phyloP scores from a whole-genome alignment of 2,797 vertebrate species.

The Halcyon leucocephala region DNA sequence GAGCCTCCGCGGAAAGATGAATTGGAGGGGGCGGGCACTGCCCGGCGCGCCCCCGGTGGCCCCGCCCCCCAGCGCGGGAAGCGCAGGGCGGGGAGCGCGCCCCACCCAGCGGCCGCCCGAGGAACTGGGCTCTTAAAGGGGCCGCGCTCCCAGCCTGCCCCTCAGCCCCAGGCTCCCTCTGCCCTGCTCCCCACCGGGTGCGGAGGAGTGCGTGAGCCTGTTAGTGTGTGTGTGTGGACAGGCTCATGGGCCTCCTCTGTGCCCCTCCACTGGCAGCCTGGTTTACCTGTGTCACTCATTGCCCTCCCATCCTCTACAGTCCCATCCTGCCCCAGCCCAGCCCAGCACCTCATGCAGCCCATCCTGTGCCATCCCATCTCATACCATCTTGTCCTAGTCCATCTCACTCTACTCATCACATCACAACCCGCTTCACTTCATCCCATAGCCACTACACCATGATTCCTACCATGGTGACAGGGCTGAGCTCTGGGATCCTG shows the following conservation, averaged over 20 bases:
- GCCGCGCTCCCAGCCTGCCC: neutral
- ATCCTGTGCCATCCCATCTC: neutral
- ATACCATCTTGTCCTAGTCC: no score
- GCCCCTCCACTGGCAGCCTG: neutral
- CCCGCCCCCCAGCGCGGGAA: neutral
- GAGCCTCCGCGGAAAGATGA: constrained; percentile 18
- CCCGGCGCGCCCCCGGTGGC: neutral
- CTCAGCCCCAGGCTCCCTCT: neutral
- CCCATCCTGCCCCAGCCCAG: neutral
- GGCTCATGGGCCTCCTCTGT: neutral
- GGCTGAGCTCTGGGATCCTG: neutral
- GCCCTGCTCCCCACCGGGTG: neutral
- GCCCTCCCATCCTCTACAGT: no score
- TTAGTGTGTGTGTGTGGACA: neutral
- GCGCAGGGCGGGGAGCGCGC: constrained; percentile 26
- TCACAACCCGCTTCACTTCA: no score
- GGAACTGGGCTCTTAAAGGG: neutral
- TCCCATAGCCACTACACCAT: fast-evolving
- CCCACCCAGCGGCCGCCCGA: constrained; percentile 69
- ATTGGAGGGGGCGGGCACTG: neutral
- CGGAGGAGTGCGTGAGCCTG: neutral
- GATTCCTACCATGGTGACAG: fast-evolving
- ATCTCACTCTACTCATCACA: neutral
- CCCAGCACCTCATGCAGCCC: neutral
- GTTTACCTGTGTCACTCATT: neutral